Conservation (phyloP, 1,140 invertebrate species). For the Papilio glaucus region DNA sequence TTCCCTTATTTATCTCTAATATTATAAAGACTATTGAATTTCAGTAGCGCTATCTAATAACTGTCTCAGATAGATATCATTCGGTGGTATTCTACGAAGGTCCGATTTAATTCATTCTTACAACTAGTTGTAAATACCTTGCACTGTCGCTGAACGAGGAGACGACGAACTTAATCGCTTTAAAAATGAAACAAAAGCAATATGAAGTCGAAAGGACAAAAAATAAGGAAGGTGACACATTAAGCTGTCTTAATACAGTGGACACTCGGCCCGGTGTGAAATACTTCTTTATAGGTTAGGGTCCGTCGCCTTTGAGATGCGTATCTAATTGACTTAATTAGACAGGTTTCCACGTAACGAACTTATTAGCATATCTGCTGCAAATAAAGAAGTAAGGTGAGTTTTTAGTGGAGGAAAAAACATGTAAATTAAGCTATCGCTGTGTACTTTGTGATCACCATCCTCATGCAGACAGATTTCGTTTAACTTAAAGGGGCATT, state of each 20-base stretch:
- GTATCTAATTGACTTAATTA: slow-evolving; percentile 27
- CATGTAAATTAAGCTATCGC: not conserved
- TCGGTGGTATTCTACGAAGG: no score
- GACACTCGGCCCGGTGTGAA: slow-evolving; percentile 23
- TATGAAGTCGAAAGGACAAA: not conserved
- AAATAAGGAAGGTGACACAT: slow-evolving; percentile 13
- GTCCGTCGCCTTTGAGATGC: slow-evolving; percentile 3
- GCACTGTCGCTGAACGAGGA: not conserved
- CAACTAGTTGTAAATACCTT: no score
- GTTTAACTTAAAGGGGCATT: no score
- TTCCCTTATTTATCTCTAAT: no score
- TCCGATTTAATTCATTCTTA: no score
- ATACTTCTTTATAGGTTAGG: slow-evolving; percentile 16
- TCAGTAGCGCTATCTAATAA: no score
- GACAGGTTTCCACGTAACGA: slow-evolving; percentile 3
- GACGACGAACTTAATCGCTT: not conserved
- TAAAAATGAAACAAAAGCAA: slow-evolving; percentile 2
- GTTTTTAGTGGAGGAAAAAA: not conserved
- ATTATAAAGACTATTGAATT: no score
- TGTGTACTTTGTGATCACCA: no score
- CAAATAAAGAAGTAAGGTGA: not conserved
- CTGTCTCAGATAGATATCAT: no score
- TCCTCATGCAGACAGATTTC: no score
- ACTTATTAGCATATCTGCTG: not conserved
- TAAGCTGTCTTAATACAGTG: slow-evolving; percentile 22